These are phyloP conservation scores for Paratilapia polleni DNA, from an alignment of 2,113 vertebrate species.

Conservation along the genomic window DNA sequence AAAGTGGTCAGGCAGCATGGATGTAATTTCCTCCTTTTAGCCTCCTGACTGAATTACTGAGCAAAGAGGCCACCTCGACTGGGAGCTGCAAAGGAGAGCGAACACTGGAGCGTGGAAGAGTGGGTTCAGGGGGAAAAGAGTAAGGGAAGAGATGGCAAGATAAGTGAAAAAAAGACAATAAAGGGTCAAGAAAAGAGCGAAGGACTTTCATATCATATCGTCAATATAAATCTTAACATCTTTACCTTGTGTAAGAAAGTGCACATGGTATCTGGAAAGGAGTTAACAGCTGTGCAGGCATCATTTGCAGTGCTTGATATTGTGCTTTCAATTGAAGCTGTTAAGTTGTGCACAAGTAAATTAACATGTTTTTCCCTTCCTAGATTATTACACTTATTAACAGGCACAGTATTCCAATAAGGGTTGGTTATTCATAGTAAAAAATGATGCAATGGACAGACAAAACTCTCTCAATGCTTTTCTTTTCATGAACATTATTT, in stretches of 20 bases:
- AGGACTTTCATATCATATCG: constrained; percentile 37
- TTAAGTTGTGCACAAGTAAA: not conserved
- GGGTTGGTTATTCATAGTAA: not conserved
- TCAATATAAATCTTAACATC: constrained; percentile 28
- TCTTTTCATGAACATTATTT: not conserved
- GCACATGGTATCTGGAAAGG: not conserved
- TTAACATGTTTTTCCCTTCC: not conserved
- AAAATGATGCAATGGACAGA: not conserved
- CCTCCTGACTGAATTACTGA: constrained; percentile 62
- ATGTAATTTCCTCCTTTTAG: constrained; percentile 70
- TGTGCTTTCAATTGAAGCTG: constrained; percentile 4
- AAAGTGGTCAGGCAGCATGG: constrained; percentile 62
- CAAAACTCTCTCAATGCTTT: not conserved
- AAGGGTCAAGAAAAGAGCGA: constrained; percentile 1
- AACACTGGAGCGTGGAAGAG: constrained; percentile 1
- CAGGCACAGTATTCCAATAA: not conserved
- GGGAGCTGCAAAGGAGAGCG: constrained; percentile 29
- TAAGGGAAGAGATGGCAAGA: constrained; percentile 32
- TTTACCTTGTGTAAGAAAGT: constrained; percentile 11
- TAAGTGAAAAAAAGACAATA: constrained; percentile 31
- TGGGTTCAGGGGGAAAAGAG: not conserved
- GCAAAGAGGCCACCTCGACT: constrained; percentile 53
- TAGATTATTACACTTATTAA: too few species aligned
- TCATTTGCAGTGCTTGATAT: constrained; percentile 21
- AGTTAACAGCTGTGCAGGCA: not conserved